Base-by-base conservation (phyloP, 2,113 vertebrate genomes). In the Syngnathus scovelli region DNA sequence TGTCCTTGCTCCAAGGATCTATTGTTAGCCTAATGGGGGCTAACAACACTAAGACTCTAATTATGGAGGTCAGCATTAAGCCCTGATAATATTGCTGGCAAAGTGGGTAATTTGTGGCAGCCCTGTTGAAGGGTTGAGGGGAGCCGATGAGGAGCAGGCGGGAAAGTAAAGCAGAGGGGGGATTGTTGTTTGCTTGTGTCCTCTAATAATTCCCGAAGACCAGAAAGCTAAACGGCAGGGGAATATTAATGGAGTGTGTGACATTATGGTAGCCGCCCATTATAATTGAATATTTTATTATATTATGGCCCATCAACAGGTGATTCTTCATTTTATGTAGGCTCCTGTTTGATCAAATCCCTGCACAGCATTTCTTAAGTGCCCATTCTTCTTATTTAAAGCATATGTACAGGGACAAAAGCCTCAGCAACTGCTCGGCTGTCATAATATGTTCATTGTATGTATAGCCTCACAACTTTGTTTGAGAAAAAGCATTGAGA, bases 31-130 rank as follows among this genome's bases (percentile, higher is more conserved):
- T 94, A 95, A 95, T 95, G 92, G 93, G 93, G 93, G 92, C 92
- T 90, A 92, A 93, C 92, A 92, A 93, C 93, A 86, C 80, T 78
- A 72, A 87, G 82, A 86, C 83, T 87, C 85, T 94, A 97, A 97
- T 96, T 95, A 94, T 89, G 92, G 84, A 87, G 90, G 87, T 84
- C 90, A 89, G 89, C 92, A 92, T 93, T 94, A 92, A 92, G 92
- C 93, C 93, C 92, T 93, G 93, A 94, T 95, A 93, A 95, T 95
- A 94, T 93, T 93, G 92, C 91, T 89, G 93, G 93, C 90, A 93
- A 94, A 96, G 93, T 93, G 93, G 89, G 87, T 90, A 87, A 91
- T 92, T 90, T 90, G 83, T 87, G 81, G 88, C 86, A 87, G 85
- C 86, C 87, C 82, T 87, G 88, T 85, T 85, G 75, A 87, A 87